Base-by-base conservation (phyloP, 2,797 vertebrate species). In the Labeo calbasu region DNA sequence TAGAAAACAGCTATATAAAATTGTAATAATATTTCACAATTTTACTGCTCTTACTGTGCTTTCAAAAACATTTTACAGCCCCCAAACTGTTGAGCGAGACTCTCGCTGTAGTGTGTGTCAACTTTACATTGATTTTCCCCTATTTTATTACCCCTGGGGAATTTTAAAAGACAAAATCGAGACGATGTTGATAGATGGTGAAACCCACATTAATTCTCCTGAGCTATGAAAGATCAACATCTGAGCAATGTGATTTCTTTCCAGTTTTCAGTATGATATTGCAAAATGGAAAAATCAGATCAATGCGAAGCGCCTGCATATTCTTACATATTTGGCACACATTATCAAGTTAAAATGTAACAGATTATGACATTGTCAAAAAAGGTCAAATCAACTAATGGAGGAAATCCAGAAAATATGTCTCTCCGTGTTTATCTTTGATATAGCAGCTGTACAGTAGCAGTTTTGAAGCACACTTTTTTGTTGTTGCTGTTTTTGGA, bases 301-400 rank as follows among this genome's bases (percentile, higher is more conserved):
- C 17, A n/a, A 55, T 53, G 28, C 17, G 46, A 65, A 53, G 25
- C 0, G 19, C 23, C 63, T 79, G 77, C 36, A 7, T 66, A 65
- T 78, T 12, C 19, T 79, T 65, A 40, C 63, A 69, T 55, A 68
- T 51, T 55, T 79, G 63, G 48, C 77, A 51, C 10, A 46, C 28
- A 23, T 17, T 23, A 68, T 57, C n/a, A 78, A 72, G 66, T 84
- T 59, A 79, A 71, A 84, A 71, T 71, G 51, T 69, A 21, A 84
- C 70, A 72, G 66, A 79, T 63, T 63, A 65, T 3, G 21, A 36
- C 46, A 21, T 4, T 53, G 10, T 48, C 14, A 61, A 79, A 73
- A 63, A 65, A 51, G 59, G 23, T 72, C 46, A 36, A 73, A 84
- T 69, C 36, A 69, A 12, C 23, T 28, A 68, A 40, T 46, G 3